Percentiles rank a stretch among this genome's conserved stretches.
Conservation (phyloP, 2,113 vertebrate species). For the Pygoscelis adeliae region DNA sequence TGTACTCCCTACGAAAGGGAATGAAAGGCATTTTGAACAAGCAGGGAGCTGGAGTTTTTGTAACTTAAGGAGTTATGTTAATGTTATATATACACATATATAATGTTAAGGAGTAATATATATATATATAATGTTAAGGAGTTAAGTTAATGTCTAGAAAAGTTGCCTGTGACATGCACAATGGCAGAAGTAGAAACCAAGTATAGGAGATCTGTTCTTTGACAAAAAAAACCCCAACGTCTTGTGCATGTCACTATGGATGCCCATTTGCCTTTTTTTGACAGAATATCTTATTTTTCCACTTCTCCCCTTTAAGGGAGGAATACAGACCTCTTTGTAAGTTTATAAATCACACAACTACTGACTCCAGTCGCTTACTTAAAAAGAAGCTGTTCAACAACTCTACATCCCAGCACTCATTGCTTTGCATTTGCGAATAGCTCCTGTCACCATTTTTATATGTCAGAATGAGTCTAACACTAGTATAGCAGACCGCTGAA, state of each 20-base stretch:
- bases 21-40: background rate
- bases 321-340: background rate
- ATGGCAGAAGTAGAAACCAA: background rate
- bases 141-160: background rate
- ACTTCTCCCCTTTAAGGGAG: background rate
- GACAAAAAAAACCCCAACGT: background rate
- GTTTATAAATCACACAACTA: background rate
- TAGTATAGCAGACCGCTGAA: accelerated
- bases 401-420: background rate
- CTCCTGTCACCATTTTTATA: background rate
- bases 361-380: background rate
- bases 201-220: background rate
- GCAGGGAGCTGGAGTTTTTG: background rate
- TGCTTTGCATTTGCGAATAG: background rate
- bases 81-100: too few species aligned
- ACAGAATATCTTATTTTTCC: background rate
- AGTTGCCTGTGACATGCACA: accelerated
- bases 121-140: too few species aligned
- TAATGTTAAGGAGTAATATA: too few species aligned
- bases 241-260: background rate
- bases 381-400: background rate
- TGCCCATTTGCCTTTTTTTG: background rate
- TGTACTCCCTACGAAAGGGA: background rate
- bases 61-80: background rate
- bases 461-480: background rate